phyloP scores from a whole-genome alignment of 1,140 invertebrate genomes.

The Pseudomyrmex dendroicus region DNA sequence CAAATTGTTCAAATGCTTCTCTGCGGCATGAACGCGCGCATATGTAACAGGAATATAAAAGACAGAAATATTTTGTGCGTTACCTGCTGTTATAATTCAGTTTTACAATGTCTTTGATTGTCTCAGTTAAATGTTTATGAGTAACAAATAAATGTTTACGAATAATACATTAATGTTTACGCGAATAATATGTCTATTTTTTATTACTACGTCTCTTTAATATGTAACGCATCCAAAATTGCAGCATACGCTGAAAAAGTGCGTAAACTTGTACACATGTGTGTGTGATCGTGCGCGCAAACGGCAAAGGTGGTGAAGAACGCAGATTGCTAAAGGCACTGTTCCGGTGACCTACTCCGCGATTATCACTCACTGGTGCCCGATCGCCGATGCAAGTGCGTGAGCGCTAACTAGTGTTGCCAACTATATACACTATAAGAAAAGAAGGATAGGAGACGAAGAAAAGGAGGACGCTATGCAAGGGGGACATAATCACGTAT shows the following conservation, averaged over 20 bases:
- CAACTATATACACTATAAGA: slow-evolving; percentile 64
- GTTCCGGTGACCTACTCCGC: slow-evolving; percentile 84
- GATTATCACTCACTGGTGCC: slow-evolving; percentile 79
- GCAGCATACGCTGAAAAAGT: not conserved
- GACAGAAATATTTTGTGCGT: too few relatives aligned
- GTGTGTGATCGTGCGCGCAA: slow-evolving; percentile 4
- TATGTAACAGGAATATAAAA: too few relatives aligned
- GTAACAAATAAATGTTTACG: not conserved
- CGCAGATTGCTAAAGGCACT: slow-evolving; percentile 83
- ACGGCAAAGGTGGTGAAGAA: slow-evolving; percentile 78
- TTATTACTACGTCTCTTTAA: slow-evolving; percentile 9
- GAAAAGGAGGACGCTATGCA: slow-evolving; percentile 67
- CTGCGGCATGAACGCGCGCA: too few relatives aligned
- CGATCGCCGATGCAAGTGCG: slow-evolving; percentile 74
- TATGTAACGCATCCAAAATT: not conserved
- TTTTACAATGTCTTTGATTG: too few relatives aligned
- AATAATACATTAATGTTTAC: not conserved
- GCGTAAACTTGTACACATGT: not conserved
- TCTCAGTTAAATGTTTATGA: too few relatives aligned
- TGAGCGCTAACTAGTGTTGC: slow-evolving; percentile 74
- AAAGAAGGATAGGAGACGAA: slow-evolving; percentile 36
- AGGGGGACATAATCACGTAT: slow-evolving; percentile 61
- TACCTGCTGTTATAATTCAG: too few relatives aligned
- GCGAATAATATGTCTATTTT: slow-evolving; percentile 13
- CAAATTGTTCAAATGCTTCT: too few relatives aligned